Evolutionary conservation across 2,888 invertebrate genomes (phyloP).

Genomic region (Pheosia gnoma): DNA sequence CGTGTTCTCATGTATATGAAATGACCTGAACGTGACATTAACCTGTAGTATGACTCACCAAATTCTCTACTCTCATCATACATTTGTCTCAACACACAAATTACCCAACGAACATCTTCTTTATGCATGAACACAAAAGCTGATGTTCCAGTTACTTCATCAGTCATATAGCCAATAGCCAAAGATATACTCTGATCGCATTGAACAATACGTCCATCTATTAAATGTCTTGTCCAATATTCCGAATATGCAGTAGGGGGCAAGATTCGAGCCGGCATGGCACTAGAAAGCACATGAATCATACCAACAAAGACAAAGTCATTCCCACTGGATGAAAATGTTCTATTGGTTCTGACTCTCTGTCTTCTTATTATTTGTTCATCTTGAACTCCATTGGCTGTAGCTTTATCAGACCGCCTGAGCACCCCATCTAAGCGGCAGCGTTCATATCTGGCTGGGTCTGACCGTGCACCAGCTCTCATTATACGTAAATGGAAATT

Average conservation of each 20-base stretch:
- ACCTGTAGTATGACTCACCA: conserved; percentile 94
- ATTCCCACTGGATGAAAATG: conserved; percentile 84
- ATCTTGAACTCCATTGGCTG: conserved; percentile 77
- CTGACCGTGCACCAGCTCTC: conserved; percentile 88
- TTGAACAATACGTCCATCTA: conserved; percentile 94
- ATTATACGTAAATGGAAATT: conserved; percentile 85
- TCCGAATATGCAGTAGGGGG: conserved; percentile 89
- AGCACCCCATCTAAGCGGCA: conserved; percentile 88
- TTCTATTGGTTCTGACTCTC: conserved; percentile 79
- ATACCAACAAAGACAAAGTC: conserved; percentile 89
- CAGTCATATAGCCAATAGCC: conserved; percentile 94
- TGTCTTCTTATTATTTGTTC: conserved; percentile 79
- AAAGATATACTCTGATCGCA: conserved; percentile 96
- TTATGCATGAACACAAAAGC: conserved; percentile 96
- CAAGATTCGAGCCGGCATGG: conserved; percentile 84
- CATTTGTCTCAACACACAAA: conserved; percentile 94
- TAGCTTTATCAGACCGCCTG: conserved; percentile 84
- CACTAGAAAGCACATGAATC: conserved; percentile 85
- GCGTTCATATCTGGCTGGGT: conserved; percentile 88
- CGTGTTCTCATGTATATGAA: conserved; percentile 93
- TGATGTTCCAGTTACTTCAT: conserved; percentile 94
- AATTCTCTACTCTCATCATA: conserved; percentile 92
- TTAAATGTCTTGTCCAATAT: conserved; percentile 94
- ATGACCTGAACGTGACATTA: conserved; percentile 91
- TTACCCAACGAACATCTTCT: conserved; percentile 95